Conservation (phyloP, 2,797 vertebrate species). For the Myotis vivesi region DNA sequence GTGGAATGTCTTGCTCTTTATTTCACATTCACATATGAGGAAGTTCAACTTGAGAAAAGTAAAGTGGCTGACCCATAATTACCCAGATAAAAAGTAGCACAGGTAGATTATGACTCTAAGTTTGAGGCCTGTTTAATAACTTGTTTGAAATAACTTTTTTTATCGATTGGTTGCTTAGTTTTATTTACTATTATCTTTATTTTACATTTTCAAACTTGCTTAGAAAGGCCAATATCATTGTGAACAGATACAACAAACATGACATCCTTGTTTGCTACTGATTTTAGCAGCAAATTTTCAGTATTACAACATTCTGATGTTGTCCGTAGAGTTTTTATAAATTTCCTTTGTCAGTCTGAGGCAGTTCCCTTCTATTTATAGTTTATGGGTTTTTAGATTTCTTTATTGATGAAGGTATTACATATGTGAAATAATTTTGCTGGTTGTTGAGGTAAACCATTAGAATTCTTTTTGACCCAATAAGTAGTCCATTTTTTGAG, state of each 20-base stretch:
- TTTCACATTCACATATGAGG: neutral
- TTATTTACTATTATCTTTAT: neutral
- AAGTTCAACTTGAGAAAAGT: neutral
- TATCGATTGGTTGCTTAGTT: neutral
- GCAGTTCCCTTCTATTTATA: neutral
- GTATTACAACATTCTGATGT: neutral
- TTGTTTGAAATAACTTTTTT: neutral
- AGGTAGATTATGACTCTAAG: neutral
- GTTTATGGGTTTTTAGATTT: neutral
- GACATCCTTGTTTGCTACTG: neutral
- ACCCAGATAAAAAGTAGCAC: neutral
- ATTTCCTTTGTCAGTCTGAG: neutral
- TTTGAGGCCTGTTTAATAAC: neutral
- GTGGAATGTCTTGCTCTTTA: neutral
- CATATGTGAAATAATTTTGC: neutral
- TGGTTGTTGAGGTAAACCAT: neutral
- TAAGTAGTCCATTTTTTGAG: neutral
- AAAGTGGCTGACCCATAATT: neutral
- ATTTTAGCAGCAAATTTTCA: neutral
- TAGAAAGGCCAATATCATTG: neutral
- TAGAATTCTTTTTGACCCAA: neutral
- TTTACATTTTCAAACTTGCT: neutral
- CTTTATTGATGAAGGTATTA: too few relatives aligned
- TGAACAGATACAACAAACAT: neutral
- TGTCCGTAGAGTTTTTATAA: neutral